phyloP scores from a whole-genome alignment of 2,888 invertebrate genomes.

The Drosophila limbata region DNA sequence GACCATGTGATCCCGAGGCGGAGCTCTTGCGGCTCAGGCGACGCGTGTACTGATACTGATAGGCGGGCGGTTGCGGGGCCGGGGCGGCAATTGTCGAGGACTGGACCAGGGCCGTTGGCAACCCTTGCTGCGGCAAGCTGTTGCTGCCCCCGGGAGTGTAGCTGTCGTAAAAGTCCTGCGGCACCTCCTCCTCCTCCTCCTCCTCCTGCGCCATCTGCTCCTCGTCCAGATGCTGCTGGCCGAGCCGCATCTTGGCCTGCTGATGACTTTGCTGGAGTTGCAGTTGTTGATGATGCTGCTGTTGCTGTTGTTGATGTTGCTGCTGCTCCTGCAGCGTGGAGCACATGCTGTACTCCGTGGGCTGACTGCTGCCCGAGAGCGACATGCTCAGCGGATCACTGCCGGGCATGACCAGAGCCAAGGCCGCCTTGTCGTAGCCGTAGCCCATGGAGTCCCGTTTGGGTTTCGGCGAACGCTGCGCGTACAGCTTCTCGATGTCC shows the following conservation, averaged over 20 bases:
- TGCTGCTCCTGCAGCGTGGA: slow-evolving; percentile 68
- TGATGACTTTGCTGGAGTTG: not conserved
- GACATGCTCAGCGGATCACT: slow-evolving; percentile 69
- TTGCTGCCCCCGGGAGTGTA: slow-evolving; percentile 77
- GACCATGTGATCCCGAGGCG: slow-evolving; percentile 67
- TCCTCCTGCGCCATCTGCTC: slow-evolving; percentile 45
- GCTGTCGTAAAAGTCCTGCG: slow-evolving; percentile 80
- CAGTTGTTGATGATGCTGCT: slow-evolving; percentile 5
- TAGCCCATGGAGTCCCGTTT: slow-evolving; percentile 71
- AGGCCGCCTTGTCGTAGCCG: slow-evolving; percentile 61
- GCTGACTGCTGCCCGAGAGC: slow-evolving; percentile 52
- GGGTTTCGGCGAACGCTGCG: slow-evolving; percentile 81
- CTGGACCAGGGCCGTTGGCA: slow-evolving; percentile 18
- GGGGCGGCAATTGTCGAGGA: slow-evolving; percentile 43
- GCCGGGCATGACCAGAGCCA: slow-evolving; percentile 72
- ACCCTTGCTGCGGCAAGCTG: slow-evolving; percentile 49
- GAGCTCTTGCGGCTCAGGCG: slow-evolving; percentile 83
- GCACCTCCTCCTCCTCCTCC: slow-evolving; percentile 71
- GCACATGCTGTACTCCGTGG: slow-evolving; percentile 75
- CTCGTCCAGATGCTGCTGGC: slow-evolving; percentile 17
- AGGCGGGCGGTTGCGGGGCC: slow-evolving; percentile 60
- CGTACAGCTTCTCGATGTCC: slow-evolving; percentile 83
- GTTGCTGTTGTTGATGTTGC: slow-evolving; percentile 15
- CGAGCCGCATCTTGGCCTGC: slow-evolving; percentile 16
- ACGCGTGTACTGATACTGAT: slow-evolving; percentile 83